Base-by-base conservation (phyloP, 2,888 invertebrate species). In the Diarsia rubi region DNA sequence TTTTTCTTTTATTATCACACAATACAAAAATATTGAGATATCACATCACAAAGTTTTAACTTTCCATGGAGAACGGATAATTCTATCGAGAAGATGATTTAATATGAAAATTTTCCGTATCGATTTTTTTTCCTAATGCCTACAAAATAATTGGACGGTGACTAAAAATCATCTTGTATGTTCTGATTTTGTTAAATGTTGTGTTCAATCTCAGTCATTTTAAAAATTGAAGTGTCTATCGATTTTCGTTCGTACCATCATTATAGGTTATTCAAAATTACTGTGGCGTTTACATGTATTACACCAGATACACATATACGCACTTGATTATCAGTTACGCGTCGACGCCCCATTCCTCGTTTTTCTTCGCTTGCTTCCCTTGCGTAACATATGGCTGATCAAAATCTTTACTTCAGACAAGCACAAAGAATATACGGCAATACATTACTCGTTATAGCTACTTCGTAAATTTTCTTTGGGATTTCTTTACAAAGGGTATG, bases 381-480 rank as follows among this genome's bases (percentile, higher is more conserved):
- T 71, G 19, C 49, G 71, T 85, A 81, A 85, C 78, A 73, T 83
- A 85, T 82, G 75, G 85, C 84, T 80, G 85, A 86, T 86, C 79
- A 84, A 83, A 82, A 86, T 86, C 85, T 86, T 74, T 66, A 68
- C 76, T 80, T 73, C 73, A 80, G 85, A 86, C 82, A 84, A 83
- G 78, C 69, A 74, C 78, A 83, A 80, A 80, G 80, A 83, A 82
- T 85, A 84, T 69, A 80, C 78, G 64, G 69, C 78, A 69, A 82
- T 86, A 85, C 82, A 82, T 84, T 84, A 80, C 69, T 74, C 71
- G 75, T 82, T 85, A 82, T 84, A 76, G 73, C 77, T 71, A 69
- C 71, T 83, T 76, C 63, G 73, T 78, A 79, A 73, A 79, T 85
- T 79, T 83, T 79, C 72, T 85, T 75, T 76, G 67, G 71, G 27